phyloP scores from a whole-genome alignment of 2,797 vertebrate species.

The Glossophaga mutica region DNA sequence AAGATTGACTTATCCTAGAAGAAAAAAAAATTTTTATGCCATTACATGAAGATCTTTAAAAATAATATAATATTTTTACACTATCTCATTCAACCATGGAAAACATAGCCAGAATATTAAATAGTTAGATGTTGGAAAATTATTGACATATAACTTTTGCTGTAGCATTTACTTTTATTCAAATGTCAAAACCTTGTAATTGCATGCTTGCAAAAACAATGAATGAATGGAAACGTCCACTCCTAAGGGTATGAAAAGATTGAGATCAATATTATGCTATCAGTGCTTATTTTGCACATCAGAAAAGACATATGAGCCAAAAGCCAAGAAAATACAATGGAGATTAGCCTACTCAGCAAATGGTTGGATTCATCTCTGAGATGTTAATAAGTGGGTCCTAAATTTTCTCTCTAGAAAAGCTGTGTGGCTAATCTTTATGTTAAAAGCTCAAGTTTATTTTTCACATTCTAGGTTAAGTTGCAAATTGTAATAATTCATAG shows the following conservation, averaged over 20 bases:
- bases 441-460: slow-evolving; percentile 54
- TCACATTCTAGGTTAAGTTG: not conserved
- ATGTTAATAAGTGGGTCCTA: slow-evolving; percentile 21
- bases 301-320: not conserved
- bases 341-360: not conserved
- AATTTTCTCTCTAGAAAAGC: slow-evolving; percentile 57
- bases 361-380: slow-evolving; percentile 38
- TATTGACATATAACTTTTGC: not conserved
- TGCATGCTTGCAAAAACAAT: slow-evolving; percentile 20
- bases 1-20: not conserved
- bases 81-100: not conserved
- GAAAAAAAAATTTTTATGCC: not conserved
- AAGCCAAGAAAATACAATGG: not conserved
- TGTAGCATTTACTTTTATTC: not conserved
- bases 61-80: not conserved
- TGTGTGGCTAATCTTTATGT: slow-evolving; percentile 54
- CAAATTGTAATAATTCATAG: slow-evolving; percentile 19
- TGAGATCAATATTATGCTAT: slow-evolving; percentile 24
- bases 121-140: not conserved
- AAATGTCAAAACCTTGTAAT: slow-evolving; percentile 20
- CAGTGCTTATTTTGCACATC: not conserved
- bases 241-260: not conserved
- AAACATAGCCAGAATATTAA: not conserved
- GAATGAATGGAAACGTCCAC: not conserved
- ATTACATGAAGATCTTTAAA: not conserved